Evolutionary conservation across 2,113 vertebrate genomes (phyloP), one percentile per base, ranked within the genome.

Genomic region (Collichthys lucidus): DNA sequence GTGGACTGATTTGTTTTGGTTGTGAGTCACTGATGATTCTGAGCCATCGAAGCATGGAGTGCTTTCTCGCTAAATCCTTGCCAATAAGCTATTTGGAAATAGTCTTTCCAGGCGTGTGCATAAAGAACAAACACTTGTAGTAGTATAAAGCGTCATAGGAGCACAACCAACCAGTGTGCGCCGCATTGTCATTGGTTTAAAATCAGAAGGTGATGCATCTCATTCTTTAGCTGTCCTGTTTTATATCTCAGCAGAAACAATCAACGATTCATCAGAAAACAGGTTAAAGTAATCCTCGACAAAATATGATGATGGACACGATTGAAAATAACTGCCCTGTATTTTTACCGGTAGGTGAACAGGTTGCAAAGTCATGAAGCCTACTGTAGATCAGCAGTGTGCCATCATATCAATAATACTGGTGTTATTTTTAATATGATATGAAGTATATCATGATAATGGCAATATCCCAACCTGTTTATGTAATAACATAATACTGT

Each of bases 1-100:
- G 76, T 71, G 65, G 83, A 75, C 79, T 59, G 79, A 88, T 88
- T 89, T 79, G 86, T 85, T 89, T 63, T 83, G 87, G 90, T 85
- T 65, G 85, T 92, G 89, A 93, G 82, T 93, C 92, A 91, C 67
- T 20, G 61, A 89, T 53, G 74, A 85, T 77, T 82, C 71, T 55
- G 44, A 85, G 74, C 67, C 64, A 73, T 67, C 42, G 14, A 76
- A 57, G 24, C 75, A 72, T 6, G 29, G 31, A 81, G 64, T 60
- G 44, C 78, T 65, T 69, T 84, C 86, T 78, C 83, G 61, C 72
- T 22, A 31, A 77, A 83, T 3, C 66, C 52, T 61, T 69, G 85
- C 75, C 64, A 89, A 77, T 75, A 68, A 85, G 57, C 19, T 55
- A 57, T 67, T 81, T 74, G 57, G 77, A 87, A 85, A 87, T 62